These are phyloP conservation scores for Empidonax traillii DNA, from an alignment of 2,113 vertebrate species.

Conservation along the genomic window DNA sequence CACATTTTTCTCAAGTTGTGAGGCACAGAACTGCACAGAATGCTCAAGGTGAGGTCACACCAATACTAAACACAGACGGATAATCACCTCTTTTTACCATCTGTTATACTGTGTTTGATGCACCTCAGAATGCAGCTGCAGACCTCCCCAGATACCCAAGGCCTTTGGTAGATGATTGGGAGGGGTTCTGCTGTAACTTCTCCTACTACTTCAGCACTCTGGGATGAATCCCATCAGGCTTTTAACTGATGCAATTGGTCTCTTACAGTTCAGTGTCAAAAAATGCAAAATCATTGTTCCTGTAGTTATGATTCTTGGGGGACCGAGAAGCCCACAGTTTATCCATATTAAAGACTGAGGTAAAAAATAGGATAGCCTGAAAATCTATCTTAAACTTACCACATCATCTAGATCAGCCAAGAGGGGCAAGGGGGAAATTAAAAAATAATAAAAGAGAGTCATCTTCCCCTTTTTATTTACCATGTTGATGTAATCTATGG, in stretches of 20 bases:
- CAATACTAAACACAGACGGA: rapidly evolving
- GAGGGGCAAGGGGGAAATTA: background rate
- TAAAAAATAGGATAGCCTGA: background rate
- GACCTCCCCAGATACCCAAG: background rate
- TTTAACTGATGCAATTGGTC: background rate
- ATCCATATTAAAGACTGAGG: background rate
- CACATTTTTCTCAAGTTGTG: background rate
- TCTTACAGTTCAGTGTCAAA: background rate
- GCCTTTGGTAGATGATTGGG: background rate
- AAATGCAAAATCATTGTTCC: background rate
- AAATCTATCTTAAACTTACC: background rate
- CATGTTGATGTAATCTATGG: background rate
- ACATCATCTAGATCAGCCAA: background rate
- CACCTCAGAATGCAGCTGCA: background rate
- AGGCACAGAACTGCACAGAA: background rate
- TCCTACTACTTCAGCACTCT: background rate
- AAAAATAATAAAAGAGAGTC: background rate
- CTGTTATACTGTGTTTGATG: background rate
- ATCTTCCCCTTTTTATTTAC: background rate
- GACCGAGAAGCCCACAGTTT: background rate
- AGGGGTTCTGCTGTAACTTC: background rate
- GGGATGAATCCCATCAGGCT: background rate
- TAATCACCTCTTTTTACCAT: rapidly evolving
- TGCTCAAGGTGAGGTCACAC: background rate
- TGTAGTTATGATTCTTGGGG: background rate